Evolutionary conservation across 2,113 vertebrate species (phyloP).

Genomic region (Eptesicus fuscus): DNA sequence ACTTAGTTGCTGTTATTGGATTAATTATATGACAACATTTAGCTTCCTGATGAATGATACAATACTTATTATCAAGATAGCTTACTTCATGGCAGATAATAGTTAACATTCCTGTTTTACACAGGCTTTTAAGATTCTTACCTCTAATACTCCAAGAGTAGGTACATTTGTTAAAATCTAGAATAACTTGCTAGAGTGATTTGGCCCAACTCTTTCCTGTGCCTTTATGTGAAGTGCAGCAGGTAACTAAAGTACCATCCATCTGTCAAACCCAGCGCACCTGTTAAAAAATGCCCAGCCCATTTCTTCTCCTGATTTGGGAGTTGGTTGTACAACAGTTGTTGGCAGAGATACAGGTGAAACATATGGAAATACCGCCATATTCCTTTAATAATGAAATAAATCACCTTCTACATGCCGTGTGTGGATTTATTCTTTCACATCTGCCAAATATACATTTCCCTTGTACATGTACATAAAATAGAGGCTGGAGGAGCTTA

Average conservation of each 20-base stretch:
- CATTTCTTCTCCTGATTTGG: slow-evolving; percentile 31
- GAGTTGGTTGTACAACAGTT: slow-evolving; percentile 63
- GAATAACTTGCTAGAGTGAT: slow-evolving; percentile 40
- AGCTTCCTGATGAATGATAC: slow-evolving; percentile 49
- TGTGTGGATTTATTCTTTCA: slow-evolving; percentile 59
- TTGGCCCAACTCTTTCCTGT: background rate
- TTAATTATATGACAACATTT: slow-evolving; percentile 53
- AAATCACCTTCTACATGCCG: slow-evolving; percentile 45
- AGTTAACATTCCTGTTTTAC: slow-evolving; percentile 61
- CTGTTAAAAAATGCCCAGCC: slow-evolving; percentile 13
- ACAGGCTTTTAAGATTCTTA: slow-evolving; percentile 45
- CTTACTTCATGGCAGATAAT: slow-evolving; percentile 43
- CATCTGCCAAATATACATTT: slow-evolving; percentile 45
- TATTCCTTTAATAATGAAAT: slow-evolving; percentile 61
- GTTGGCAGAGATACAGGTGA: slow-evolving; percentile 62
- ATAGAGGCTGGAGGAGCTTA: background rate
- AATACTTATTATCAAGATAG: slow-evolving; percentile 44
- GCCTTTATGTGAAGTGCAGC: background rate
- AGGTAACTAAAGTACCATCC: background rate
- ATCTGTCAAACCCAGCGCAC: slow-evolving; percentile 44
- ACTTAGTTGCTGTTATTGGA: slow-evolving; percentile 56
- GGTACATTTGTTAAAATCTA: slow-evolving; percentile 48
- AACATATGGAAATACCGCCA: slow-evolving; percentile 60
- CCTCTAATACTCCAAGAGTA: slow-evolving; percentile 45
- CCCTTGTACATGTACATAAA: slow-evolving; percentile 20